Base-by-base conservation (phyloP, 2,113 vertebrate species). In the Capreolus pygargus region DNA sequence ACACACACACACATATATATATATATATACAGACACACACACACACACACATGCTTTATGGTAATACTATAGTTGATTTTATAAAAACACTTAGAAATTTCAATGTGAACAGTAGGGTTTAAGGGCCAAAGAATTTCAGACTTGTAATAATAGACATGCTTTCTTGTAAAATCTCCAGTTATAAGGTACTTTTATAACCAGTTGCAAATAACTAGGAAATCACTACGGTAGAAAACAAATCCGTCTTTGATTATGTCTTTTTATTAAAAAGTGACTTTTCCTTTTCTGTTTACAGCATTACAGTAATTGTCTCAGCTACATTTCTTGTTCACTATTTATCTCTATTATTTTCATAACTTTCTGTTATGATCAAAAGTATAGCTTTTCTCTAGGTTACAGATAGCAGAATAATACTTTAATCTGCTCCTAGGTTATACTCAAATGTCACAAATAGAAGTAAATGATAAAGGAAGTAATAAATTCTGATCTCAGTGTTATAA, bases 301-400 rank as follows among this genome's bases (percentile, higher is more conserved):
- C n/a, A 70, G 15, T 78, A 57, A 79, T 50, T 74, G 3, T 45
- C 47, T 15, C 45, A 93, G 50, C 16, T 39, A 55, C 39, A 55
- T 92, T 94, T 95, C 85, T 83, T 39, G 30, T 3, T 52, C 2
- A 74, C 17, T 70, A 23, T 6, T 78, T 86, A 78, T 84, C 54
- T 70, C 67, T 47, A 89, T 30, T 25, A 54, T 95, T 96, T 92
- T 96, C 86, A 95, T 74, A 95, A 95, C 33, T 95, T 96, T 92
- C 47, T 78, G 13, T 43, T 88, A 92, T 23, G 28, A 90, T 60
- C 58, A 82, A 91, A 90, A 90, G 7, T 54, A 25, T 39, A 47
- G 3, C 7, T 85, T 60, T 96, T 74, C 14, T 92, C 28, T 88
- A 70, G 28, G 27, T 82, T 95, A 87, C 54, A 94, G 43, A 85